These are phyloP conservation scores for Australoheros facetus DNA, from an alignment of 2,797 vertebrate genomes.

Conservation along the genomic window DNA sequence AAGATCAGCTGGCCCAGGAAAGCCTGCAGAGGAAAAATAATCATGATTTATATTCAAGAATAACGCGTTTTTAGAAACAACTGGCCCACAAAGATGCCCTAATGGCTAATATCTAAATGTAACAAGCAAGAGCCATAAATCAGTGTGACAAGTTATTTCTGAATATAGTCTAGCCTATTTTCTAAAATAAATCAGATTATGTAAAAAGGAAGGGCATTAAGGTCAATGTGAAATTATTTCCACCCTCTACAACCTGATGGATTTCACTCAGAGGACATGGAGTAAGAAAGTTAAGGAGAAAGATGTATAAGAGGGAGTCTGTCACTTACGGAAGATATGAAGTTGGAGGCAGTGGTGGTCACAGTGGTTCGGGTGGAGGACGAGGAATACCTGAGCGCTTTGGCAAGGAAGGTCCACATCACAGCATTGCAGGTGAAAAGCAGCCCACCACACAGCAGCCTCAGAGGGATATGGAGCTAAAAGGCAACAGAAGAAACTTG, in stretches of 20 bases:
- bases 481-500: background rate
- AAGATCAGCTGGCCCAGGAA: slow-evolving; percentile 85
- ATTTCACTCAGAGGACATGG: background rate
- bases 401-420: slow-evolving; percentile 95
- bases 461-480: slow-evolving; percentile 85
- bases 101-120: background rate
- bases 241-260: background rate
- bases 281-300: background rate
- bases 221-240: slow-evolving; percentile 32
- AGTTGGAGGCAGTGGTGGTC: slow-evolving; percentile 92
- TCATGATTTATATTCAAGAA: background rate
- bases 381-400: slow-evolving; percentile 90
- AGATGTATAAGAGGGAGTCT: background rate
- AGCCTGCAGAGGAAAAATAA: slow-evolving; percentile 61
- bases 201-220: slow-evolving; percentile 8
- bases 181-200: slow-evolving; percentile 45
- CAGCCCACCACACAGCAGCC: slow-evolving; percentile 80
- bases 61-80: background rate
- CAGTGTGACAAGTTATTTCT: slow-evolving; percentile 23
- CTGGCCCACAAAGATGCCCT: background rate
- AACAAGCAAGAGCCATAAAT: slow-evolving; percentile 2
- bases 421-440: slow-evolving; percentile 88
- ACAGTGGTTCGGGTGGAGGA: slow-evolving; percentile 90
- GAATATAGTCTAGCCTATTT: slow-evolving; percentile 46
- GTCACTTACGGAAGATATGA: slow-evolving; percentile 90